Evolutionary conservation across 2,797 vertebrate genomes (phyloP).

Genomic region (Danio aesculapii): DNA sequence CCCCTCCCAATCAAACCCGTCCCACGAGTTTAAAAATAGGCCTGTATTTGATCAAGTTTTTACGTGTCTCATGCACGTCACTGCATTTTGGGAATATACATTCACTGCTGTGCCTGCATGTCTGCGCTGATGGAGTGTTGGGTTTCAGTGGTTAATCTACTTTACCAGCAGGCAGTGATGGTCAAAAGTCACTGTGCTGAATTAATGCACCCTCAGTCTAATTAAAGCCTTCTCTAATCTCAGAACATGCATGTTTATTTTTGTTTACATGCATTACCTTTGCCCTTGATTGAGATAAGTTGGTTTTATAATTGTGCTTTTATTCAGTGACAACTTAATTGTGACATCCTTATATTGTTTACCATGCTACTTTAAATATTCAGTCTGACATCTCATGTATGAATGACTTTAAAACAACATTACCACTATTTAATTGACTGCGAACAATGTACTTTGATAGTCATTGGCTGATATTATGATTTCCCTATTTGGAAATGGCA

Average conservation of each 20-base stretch:
- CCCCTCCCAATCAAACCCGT: constrained; percentile 21
- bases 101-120: neutral
- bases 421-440: too few relatives aligned
- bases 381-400: too few relatives aligned
- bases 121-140: neutral
- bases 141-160: constrained; percentile 14
- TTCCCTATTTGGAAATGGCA: too few relatives aligned
- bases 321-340: too few relatives aligned
- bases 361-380: too few relatives aligned
- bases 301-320: too few relatives aligned
- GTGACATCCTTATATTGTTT: too few relatives aligned
- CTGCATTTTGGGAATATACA: constrained; percentile 18
- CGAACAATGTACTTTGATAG: too few relatives aligned
- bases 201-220: constrained; percentile 9
- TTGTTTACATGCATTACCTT: neutral
- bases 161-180: constrained; percentile 17
- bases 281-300: too few relatives aligned
- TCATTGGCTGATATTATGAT: too few relatives aligned
- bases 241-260: neutral
- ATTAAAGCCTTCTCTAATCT: constrained; percentile 14
- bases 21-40: constrained; percentile 47
- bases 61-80: constrained; percentile 17
- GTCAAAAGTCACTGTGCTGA: constrained; percentile 26
- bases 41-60: constrained; percentile 42
- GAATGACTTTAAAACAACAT: too few relatives aligned